A percentile compares a stretch with the other conserved stretches of the same genome.
Evolutionary conservation across 2,888 invertebrate species (phyloP).

Genomic region (Alitta virens): DNA sequence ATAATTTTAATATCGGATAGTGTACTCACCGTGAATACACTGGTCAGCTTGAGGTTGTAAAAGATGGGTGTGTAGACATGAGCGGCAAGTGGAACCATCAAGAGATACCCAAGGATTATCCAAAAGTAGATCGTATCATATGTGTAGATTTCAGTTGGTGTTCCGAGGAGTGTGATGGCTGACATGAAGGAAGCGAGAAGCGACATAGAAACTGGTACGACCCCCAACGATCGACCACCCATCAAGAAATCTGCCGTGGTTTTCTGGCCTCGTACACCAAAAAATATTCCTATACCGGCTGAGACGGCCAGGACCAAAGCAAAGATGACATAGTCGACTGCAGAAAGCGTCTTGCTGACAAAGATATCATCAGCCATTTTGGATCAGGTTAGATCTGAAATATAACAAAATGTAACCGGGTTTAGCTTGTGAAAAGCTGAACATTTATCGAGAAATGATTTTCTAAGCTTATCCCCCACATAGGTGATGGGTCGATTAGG

Average conservation of each 20-base stretch:
- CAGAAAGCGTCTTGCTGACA: conserved; percentile 31
- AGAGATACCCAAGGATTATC: conserved; percentile 36
- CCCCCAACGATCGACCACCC: conserved; percentile 32
- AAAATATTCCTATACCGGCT: conserved; percentile 46
- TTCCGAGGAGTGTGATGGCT: conserved; percentile 53
- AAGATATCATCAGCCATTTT: no score
- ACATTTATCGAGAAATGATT: no score
- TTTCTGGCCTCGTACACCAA: conserved; percentile 34
- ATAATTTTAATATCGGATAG: no score
- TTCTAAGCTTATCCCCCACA: no score
- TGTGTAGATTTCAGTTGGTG: conserved; percentile 50
- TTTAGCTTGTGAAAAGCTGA: no score
- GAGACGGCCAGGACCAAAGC: conserved; percentile 40
- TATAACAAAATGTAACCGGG: no score
- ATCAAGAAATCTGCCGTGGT: no score
- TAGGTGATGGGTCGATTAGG: no score
- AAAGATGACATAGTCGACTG: conserved; percentile 48
- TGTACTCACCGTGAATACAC: conserved; percentile 31
- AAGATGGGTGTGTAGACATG: conserved; percentile 31
- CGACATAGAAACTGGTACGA: conserved; percentile 49
- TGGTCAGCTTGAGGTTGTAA: conserved; percentile 32
- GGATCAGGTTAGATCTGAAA: no score
- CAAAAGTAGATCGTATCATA: conserved; percentile 27
- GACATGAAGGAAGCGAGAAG: conserved; percentile 56
- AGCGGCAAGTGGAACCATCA: conserved; percentile 45